These are phyloP conservation scores for Ceratina calcarata DNA, from an alignment of 1,140 invertebrate genomes.

Conservation along the genomic window DNA sequence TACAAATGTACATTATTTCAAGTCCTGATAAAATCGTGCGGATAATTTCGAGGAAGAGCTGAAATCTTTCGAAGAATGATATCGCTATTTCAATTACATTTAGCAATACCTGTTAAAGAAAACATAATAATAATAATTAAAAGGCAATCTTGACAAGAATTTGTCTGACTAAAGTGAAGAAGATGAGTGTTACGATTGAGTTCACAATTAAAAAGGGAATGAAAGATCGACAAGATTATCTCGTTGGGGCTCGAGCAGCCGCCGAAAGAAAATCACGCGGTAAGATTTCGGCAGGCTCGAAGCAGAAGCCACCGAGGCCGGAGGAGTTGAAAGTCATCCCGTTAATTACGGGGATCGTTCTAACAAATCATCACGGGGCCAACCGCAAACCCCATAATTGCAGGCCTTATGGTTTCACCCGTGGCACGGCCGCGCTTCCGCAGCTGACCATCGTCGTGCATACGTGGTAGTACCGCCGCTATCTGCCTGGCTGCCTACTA, in stretches of 20 bases:
- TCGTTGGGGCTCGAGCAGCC: no score
- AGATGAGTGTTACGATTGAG: no score
- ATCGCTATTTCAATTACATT: no score
- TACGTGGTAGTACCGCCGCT: no score
- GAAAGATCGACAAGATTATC: background rate
- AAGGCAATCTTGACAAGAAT: no score
- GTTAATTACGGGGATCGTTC: slow-evolving; percentile 56
- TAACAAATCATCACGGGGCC: slow-evolving; percentile 71
- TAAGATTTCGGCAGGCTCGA: slow-evolving; percentile 33
- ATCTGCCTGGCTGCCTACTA: background rate
- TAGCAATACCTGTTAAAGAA: no score
- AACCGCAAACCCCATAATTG: slow-evolving; percentile 69
- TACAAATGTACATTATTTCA: background rate
- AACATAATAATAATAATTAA: no score
- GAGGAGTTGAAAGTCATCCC: slow-evolving; percentile 60
- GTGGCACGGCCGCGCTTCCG: slow-evolving; percentile 59
- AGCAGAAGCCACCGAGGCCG: slow-evolving; percentile 9
- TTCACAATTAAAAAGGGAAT: background rate
- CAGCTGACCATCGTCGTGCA: slow-evolving; percentile 68
- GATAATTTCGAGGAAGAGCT: no score
- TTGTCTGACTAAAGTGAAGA: no score
- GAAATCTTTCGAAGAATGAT: no score
- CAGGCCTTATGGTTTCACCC: slow-evolving; percentile 69
- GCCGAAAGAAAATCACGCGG: slow-evolving; percentile 52
- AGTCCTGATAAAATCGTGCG: background rate